These are phyloP conservation scores for Callimorpha dominula DNA, from an alignment of 2,888 invertebrate species.

Conservation along the genomic window DNA sequence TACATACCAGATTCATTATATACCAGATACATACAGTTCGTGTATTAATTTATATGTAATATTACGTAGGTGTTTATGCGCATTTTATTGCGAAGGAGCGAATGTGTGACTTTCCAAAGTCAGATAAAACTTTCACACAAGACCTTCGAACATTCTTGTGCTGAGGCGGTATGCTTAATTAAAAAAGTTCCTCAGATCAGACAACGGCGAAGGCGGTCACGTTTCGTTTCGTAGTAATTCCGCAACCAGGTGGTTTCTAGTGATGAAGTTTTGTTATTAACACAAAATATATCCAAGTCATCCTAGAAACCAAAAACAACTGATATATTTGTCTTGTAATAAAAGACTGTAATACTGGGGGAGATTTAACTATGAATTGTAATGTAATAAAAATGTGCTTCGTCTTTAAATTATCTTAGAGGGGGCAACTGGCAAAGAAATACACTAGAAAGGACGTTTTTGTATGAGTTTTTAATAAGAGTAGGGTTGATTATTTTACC, in stretches of 20 bases:
- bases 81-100: background rate
- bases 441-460: too few relatives aligned
- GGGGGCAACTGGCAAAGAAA: too few relatives aligned
- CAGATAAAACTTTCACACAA: slow-evolving; percentile 10
- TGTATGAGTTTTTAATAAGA: too few relatives aligned
- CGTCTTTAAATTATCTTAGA: too few relatives aligned
- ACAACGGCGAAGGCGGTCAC: slow-evolving; percentile 15
- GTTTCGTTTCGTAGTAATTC: slow-evolving; percentile 4
- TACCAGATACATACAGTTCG: background rate
- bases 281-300: background rate
- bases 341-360: background rate
- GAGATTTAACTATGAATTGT: background rate
- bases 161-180: slow-evolving; percentile 10
- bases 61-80: background rate
- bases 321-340: background rate
- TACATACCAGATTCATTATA: background rate
- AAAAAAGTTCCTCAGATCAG: slow-evolving; percentile 15
- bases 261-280: slow-evolving; percentile 4
- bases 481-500: too few relatives aligned
- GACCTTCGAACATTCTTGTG: slow-evolving; percentile 11
- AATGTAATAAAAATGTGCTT: background rate
- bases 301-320: background rate
- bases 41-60: background rate
- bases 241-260: slow-evolving; percentile 6
- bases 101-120: slow-evolving; percentile 7